These are phyloP conservation scores for Pangasius sanitwongsei DNA, from an alignment of 2,797 vertebrate species.

Conservation along the genomic window DNA sequence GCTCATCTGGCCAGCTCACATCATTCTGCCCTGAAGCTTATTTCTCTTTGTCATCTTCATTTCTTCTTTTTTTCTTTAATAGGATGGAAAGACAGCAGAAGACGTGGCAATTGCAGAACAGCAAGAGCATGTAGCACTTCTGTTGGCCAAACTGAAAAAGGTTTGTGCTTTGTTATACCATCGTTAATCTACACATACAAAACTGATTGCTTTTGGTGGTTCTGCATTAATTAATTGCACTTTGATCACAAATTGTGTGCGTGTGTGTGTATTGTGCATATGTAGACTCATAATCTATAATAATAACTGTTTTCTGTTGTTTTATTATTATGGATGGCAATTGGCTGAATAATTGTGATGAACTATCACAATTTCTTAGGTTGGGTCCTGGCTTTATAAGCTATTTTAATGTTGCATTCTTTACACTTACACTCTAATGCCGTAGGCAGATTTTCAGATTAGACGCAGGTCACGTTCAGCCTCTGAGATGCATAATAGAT, in stretches of 20 bases:
- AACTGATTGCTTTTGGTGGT: background rate
- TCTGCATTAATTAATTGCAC: background rate
- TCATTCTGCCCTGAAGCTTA: conserved; percentile 38
- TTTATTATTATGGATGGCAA: background rate
- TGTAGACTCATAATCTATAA: background rate
- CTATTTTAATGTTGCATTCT: background rate
- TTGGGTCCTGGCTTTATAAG: background rate
- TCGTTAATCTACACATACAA: background rate
- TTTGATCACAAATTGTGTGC: background rate
- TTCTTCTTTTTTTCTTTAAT: conserved; percentile 27
- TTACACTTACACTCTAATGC: background rate
- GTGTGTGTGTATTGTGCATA: background rate
- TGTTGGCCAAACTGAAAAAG: conserved; percentile 92
- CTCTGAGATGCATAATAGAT: background rate
- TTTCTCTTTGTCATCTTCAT: conserved; percentile 41
- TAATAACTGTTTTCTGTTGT: background rate
- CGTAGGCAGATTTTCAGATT: background rate
- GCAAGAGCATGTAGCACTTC: conserved; percentile 82
- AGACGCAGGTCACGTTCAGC: background rate
- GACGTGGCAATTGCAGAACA: conserved; percentile 88
- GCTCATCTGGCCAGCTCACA: conserved; percentile 33
- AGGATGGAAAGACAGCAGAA: conserved; percentile 95
- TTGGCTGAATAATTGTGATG: background rate
- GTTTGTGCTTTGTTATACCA: conserved; percentile 63
- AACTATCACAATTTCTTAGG: background rate